phyloP scores from a whole-genome alignment of 1,140 invertebrate genomes.

The Pogonomyrmex barbatus region DNA sequence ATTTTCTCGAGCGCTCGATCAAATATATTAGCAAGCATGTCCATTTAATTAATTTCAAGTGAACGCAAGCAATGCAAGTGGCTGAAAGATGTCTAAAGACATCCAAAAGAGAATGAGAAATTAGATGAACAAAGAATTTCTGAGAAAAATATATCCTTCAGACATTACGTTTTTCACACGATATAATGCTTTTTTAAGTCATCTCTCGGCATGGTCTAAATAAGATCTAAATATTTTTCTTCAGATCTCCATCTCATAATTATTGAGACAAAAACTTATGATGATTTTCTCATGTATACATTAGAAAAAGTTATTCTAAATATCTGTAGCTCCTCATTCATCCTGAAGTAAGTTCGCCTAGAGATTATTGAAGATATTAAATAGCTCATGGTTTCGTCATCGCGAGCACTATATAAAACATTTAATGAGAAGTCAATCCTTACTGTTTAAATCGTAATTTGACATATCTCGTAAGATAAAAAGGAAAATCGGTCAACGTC shows the following conservation, averaged over 20 bases:
- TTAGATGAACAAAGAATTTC: too few relatives aligned
- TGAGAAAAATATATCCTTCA: too few relatives aligned
- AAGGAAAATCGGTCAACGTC: background rate
- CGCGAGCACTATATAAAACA: constrained; percentile 25
- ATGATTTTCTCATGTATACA: constrained; percentile 10
- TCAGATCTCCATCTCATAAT: background rate
- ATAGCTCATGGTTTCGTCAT: constrained; percentile 7
- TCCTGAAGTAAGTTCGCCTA: constrained; percentile 27
- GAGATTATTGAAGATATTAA: constrained; percentile 41
- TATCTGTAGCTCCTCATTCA: constrained; percentile 37
- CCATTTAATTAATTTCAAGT: constrained; percentile 33
- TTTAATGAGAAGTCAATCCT: constrained; percentile 57
- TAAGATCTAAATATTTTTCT: constrained; percentile 13
- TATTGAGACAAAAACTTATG: constrained; percentile 7
- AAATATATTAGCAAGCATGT: background rate
- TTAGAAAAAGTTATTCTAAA: constrained; percentile 37
- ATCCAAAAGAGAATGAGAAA: background rate
- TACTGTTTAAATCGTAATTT: constrained; percentile 49
- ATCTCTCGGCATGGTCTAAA: constrained; percentile 11
- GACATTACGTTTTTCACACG: background rate
- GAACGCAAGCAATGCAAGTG: background rate
- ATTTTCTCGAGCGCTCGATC: background rate
- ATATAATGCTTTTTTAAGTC: background rate
- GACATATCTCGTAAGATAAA: constrained; percentile 44
- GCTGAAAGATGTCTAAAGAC: background rate